Evolutionary conservation across 2,888 invertebrate species (phyloP), one percentile per base, ranked within the genome.

Genomic region (Sinopyrophorus schimmeli): DNA sequence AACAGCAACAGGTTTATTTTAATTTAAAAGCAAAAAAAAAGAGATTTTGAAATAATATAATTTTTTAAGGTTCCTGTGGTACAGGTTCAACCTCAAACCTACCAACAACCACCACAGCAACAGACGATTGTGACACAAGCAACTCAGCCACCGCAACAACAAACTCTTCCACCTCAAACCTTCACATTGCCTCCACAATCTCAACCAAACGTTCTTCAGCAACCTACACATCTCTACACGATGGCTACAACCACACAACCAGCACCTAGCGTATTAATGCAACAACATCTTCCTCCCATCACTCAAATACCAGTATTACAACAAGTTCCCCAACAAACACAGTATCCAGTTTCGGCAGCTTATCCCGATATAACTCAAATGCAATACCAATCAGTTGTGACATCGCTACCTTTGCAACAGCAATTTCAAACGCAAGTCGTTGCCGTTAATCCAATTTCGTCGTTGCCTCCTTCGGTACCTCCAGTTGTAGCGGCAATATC

Each of bases 101-200:
- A 12, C 15, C 35, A 35, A 10, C 39, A 39, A 10, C 30, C 40
- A 1, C 6, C 16, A n/a, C 34, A 35, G 11, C n/a, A n/a, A 17
- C n/a, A 31, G 24, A 6, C 21, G 3, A 16, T 10, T 5, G 34
- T 34, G n/a, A 20, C 35, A 14, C 34, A 48, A 3, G 50, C 50
- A 2, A 49, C 51, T 5, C 46, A 48, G 10, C 50, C 52, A 15
- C 44, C 54, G 7, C 55, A 55, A 38, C 42, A 48, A 17, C 16
- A 21, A 11, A 34, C 37, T 6, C 32, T 17, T 10, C 38, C 47
- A 5, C 34, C 39, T 5, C 35, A 21, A 12, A 40, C 12, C 9
- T n/a, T n/a, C n/a, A n/a, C n/a, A n/a, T 18, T 24, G 7, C 15
- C 31, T n/a, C 28, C 44, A 6, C 48, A 44, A 14, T 14, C 32